Percentiles rank a stretch among this genome's conserved stretches.
Evolutionary conservation across 2,888 invertebrate genomes (phyloP).

Genomic region (Oeneis ivallda): DNA sequence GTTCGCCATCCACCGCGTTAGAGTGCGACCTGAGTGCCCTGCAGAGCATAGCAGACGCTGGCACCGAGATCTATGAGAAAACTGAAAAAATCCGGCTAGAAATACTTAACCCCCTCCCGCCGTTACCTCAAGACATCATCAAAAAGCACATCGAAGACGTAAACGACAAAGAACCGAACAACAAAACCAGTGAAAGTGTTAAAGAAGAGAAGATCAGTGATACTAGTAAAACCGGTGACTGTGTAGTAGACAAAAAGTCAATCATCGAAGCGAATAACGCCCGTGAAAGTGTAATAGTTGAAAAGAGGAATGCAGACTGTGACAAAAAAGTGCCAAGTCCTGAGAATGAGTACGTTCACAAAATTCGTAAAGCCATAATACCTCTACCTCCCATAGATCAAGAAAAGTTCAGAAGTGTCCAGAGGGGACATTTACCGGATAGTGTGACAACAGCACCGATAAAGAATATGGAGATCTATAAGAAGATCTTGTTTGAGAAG

Average conservation of each 20-base stretch:
- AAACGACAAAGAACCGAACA: not conserved
- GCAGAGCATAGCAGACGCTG: constrained; percentile 47
- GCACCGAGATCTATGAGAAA: constrained; percentile 49
- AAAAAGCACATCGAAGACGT: constrained; percentile 55
- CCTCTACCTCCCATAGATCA: constrained; percentile 69
- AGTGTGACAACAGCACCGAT: constrained; percentile 54
- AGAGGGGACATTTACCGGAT: constrained; percentile 38
- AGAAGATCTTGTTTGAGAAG: constrained; percentile 69
- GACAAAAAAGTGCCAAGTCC: constrained; percentile 50
- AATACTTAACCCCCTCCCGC: constrained; percentile 65
- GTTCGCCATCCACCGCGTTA: constrained; percentile 57
- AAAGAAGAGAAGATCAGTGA: constrained; percentile 10
- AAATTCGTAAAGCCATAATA: constrained; percentile 69
- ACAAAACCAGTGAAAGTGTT: constrained; percentile 2
- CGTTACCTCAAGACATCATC: constrained; percentile 62
- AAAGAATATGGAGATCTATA: constrained; percentile 68
- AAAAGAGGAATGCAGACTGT: constrained; percentile 47
- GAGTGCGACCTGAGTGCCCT: constrained; percentile 63
- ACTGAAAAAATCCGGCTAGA: constrained; percentile 60
- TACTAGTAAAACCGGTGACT: not conserved
- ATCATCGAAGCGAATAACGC: constrained; percentile 74
- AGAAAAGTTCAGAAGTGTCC: constrained; percentile 59
- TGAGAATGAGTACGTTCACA: constrained; percentile 64
- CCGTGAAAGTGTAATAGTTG: constrained; percentile 74
- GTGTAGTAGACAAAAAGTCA: constrained; percentile 60